Evolutionary conservation across 2,113 vertebrate species (phyloP), one percentile per base, ranked within the genome.

Genomic region (Pseudopodoces humilis): DNA sequence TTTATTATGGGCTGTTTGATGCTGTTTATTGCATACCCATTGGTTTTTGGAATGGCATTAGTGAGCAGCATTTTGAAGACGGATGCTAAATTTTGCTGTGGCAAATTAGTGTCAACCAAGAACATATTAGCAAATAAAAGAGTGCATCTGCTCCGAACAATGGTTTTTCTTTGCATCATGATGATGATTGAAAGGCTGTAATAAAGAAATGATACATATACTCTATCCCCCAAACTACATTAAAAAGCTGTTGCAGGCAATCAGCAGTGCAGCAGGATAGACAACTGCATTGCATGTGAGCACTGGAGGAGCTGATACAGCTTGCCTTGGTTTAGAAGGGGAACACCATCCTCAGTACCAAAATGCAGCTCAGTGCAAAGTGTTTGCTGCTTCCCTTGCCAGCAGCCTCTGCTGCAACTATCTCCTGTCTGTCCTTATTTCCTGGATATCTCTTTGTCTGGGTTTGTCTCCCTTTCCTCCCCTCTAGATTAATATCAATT

Each of bases 121-220:
- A 97, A 95, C 92, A 93, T 92, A 95, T 94, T 96, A 96, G 77
- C 86, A 94, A 96, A 95, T 92, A 96, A 95, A 96, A 93, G 75
- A 76, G 53, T 63, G 56, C 90, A 96, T 95, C 95, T 95, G 86
- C 68, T 97, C 85, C 8, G 2, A 95, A 93, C 69, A 80, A 67
- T 79, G 80, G 1, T 41, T 94, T 96, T 88, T 33, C 81, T 94
- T 96, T 92, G 86, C 64, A 92, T 82, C 60, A 41, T 81, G 75
- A 94, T 86, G 90, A 88, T 94, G 95, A 96, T 84, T 90, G 87
- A 92, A 80, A 91, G 86, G 69, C 79, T 74, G 33, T 64, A 95
- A 93, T 94, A 95, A 93, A 92, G 72, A 92, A 95, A 94, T 95
- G 68, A 93, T 95, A 86, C 91, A 92, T 95, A 56, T 67, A 95